These are phyloP conservation scores for Diachasmimorpha longicaudata DNA, from an alignment of 1,140 invertebrate species.

Conservation along the genomic window DNA sequence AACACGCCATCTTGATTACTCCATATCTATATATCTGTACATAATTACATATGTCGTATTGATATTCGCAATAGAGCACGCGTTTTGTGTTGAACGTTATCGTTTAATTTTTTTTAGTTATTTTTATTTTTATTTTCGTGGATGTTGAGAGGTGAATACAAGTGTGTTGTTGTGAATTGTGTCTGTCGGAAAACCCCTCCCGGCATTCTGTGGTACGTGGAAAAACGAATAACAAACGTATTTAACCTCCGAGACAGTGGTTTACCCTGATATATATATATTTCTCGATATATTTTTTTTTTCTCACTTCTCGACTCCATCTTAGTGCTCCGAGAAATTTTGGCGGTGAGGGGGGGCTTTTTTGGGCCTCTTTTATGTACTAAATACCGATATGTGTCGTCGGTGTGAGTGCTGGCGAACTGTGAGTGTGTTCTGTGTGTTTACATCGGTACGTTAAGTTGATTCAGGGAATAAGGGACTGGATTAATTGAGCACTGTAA, in stretches of 20 bases:
- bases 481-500: not conserved
- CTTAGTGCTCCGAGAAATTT: not conserved
- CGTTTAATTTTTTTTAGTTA: not conserved
- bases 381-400: not conserved
- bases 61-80: not conserved
- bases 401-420: slow-evolving; percentile 5
- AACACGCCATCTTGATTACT: slow-evolving; percentile 23
- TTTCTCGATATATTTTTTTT: not conserved
- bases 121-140: not conserved
- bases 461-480: not conserved
- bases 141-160: not conserved
- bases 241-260: not conserved
- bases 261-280: not conserved
- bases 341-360: not conserved
- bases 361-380: not conserved
- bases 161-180: not conserved
- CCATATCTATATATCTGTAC: not conserved
- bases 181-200: not conserved
- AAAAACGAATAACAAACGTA: not conserved
- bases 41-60: not conserved
- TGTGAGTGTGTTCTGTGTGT: slow-evolving; percentile 14
- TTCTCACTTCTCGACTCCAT: not conserved
- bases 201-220: not conserved
- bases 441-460: slow-evolving; percentile 1
- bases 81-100: not conserved